phyloP scores from a whole-genome alignment of 2,888 invertebrate genomes.

The Tenthredo livida region DNA sequence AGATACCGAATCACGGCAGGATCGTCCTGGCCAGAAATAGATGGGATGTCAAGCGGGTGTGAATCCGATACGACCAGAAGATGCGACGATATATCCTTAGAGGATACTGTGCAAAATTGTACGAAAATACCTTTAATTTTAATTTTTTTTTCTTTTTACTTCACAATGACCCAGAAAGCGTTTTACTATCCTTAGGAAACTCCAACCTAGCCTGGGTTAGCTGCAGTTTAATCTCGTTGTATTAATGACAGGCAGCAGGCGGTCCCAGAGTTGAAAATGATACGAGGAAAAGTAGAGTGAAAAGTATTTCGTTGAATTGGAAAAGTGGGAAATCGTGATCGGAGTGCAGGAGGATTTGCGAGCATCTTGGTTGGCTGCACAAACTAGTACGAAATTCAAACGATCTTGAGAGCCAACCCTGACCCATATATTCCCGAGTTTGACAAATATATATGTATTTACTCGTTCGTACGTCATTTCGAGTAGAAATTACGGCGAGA shows the following conservation, averaged over 20 bases:
- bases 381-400: constrained; percentile 6
- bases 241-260: constrained; percentile 13
- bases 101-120: neutral
- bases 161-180: neutral
- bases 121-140: neutral
- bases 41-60: neutral
- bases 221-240: neutral
- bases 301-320: neutral
- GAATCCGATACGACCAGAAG: constrained; percentile 5
- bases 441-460: constrained; percentile 8
- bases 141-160: neutral
- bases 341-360: neutral
- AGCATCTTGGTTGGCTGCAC: constrained; percentile 12
- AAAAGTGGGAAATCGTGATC: constrained; percentile 37
- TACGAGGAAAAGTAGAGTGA: constrained; percentile 4
- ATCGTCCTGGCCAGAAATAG: constrained; percentile 19
- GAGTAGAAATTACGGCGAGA: neutral
- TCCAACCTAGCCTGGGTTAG: neutral
- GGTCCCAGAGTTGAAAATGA: neutral
- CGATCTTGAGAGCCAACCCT: neutral
- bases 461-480: neutral
- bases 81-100: constrained; percentile 26
- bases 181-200: neutral
- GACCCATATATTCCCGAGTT: constrained; percentile 6
- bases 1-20: constrained; percentile 17